A percentile compares a stretch with the other conserved stretches of the same genome.
Conservation (phyloP, 2,888 invertebrate species). For the Parapristionchus giblindavisi region DNA sequence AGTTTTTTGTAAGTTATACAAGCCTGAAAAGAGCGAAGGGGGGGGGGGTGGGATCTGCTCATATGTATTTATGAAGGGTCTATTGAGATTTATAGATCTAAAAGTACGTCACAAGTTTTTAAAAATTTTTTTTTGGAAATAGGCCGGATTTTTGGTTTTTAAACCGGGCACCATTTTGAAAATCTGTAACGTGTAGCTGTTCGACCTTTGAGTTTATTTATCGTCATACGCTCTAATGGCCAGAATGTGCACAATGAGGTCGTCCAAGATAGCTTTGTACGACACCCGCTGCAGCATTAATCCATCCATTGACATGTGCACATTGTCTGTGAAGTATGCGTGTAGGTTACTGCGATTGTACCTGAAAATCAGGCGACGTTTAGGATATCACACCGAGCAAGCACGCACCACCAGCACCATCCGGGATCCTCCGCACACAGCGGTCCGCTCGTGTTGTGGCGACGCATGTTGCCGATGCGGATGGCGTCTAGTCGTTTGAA, state of each 20-base stretch:
- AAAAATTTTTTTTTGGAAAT: no score
- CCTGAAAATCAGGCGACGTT: slow-evolving; percentile 11
- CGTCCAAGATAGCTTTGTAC: not conserved
- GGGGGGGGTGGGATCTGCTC: no score
- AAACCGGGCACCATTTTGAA: no score
- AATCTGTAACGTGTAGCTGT: no score
- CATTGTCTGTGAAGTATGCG: slow-evolving; percentile 24
- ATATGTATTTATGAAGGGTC: no score
- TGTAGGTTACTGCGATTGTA: slow-evolving; percentile 18
- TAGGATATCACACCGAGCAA: not conserved
- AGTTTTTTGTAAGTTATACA: no score
- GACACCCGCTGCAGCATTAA: slow-evolving; percentile 16
- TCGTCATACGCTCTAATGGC: no score
- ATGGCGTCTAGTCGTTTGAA: slow-evolving; percentile 10
- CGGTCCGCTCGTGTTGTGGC: slow-evolving; percentile 32
- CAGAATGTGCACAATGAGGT: not conserved
- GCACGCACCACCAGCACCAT: slow-evolving; percentile 26
- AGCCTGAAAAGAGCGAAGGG: no score
- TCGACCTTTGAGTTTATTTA: no score
- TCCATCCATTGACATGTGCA: slow-evolving; percentile 13
- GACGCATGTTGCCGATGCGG: not conserved
- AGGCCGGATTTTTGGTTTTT: no score
- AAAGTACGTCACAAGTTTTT: no score
- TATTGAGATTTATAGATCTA: no score
- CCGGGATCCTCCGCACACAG: slow-evolving; percentile 16